A percentile compares a stretch with the other conserved stretches of the same genome.
Conservation (phyloP, 2,113 vertebrate genomes). For the Salvelinus fontinalis region DNA sequence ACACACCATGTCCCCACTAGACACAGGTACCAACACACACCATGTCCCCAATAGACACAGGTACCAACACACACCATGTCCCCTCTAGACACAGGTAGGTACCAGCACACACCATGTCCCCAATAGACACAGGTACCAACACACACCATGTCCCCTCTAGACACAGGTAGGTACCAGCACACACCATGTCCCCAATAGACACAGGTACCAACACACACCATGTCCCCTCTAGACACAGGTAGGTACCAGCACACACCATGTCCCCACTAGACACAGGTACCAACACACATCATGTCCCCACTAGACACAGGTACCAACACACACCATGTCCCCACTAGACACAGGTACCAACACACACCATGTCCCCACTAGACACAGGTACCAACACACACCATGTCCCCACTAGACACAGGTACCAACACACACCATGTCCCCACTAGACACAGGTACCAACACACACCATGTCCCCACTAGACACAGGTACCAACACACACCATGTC, state of each 20-base stretch:
- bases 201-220: not conserved
- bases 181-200: slow-evolving; percentile 84
- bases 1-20: not conserved
- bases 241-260: not conserved
- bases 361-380: too few relatives aligned
- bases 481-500: too few relatives aligned
- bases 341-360: too few relatives aligned
- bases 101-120: not conserved
- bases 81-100: not conserved
- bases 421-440: too few relatives aligned
- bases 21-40: slow-evolving; percentile 79
- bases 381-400: too few relatives aligned
- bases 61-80: slow-evolving; percentile 65
- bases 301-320: too few relatives aligned
- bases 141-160: not conserved
- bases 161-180: slow-evolving; percentile 11
- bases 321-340: too few relatives aligned
- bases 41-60: slow-evolving; percentile 89
- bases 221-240: not conserved
- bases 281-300: slow-evolving; percentile 34
- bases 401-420: too few relatives aligned
- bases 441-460: too few relatives aligned
- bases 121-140: not conserved
- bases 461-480: too few relatives aligned
- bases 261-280: slow-evolving; percentile 72